Evolutionary conservation across 2,113 vertebrate genomes (phyloP), one percentile per base, ranked within the genome.

Genomic region (Spea multiplicata): DNA sequence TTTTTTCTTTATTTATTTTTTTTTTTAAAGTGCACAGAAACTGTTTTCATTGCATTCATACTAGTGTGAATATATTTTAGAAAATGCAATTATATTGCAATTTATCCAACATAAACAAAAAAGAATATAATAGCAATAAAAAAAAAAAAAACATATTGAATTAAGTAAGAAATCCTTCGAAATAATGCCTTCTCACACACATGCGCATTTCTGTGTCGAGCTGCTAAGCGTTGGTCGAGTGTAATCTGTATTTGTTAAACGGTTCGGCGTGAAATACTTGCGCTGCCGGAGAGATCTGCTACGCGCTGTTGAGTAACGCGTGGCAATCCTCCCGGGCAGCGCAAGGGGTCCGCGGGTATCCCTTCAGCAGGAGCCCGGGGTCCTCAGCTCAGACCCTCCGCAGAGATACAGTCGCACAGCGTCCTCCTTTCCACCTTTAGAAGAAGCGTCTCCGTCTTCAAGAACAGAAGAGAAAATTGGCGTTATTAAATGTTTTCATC

Each of bases 391-490:
- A 98, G 90, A 68, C 92, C 85, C 88, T 81, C 91, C 3, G 91
- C 84, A 44, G 78, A 88, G 92, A 95, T 93, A 77, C 96, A 98
- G 87, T 96, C 95, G 50, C 97, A 99, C 75, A 97, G 92, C 73
- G 95, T 93, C 85, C 95, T 92, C 86, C 92, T 90, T 87, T 98
- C 97, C 0, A 92, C 94, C 89, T 95, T 90, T 88, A 98, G 90
- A 81, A 98, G 93, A 83, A 98, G 89, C 57, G 83, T 91, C 88
- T 97, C 96, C 2, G 96, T 97, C 97, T 98, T 89, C 3, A 86
- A 78, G 83, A 75, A 55, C 83, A 66, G 67, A 55, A 64, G 3
- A 47, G n/a, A 44, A 57, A 47, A 66, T 44, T 30, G 44, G 6
- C 6, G 5, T 45, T 30, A 17, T 57, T 4, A 49, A n/a, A n/a